phyloP scores from a whole-genome alignment of 2,797 vertebrate genomes.

The Galaxias olidus region DNA sequence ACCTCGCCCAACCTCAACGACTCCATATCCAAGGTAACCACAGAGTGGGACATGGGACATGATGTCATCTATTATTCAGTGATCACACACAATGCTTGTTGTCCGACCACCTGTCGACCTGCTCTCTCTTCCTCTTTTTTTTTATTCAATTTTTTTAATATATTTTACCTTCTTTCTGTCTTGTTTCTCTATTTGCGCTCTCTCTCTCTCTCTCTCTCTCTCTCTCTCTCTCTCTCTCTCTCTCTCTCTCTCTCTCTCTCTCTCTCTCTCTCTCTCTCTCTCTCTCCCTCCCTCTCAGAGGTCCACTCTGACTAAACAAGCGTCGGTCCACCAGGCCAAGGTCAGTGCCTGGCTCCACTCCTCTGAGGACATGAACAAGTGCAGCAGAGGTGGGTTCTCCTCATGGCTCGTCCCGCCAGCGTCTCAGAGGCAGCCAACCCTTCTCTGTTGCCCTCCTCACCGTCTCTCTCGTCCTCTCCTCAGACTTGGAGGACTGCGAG shows the following conservation, averaged over 20 bases:
- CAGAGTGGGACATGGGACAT: neutral
- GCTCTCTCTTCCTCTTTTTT: too few species aligned
- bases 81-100: too few species aligned
- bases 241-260: too few species aligned
- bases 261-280: neutral
- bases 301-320: constrained; percentile 84
- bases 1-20: constrained; percentile 68
- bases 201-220: neutral
- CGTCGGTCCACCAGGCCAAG: constrained; percentile 81
- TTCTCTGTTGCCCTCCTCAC: too few species aligned
- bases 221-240: neutral
- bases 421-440: too few species aligned
- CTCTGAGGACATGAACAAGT: constrained; percentile 92
- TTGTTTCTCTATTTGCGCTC: neutral
- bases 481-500: constrained; percentile 91
- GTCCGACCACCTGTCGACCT: too few species aligned
- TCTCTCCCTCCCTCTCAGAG: constrained; percentile 50
- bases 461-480: too few species aligned
- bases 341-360: constrained; percentile 87
- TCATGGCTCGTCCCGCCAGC: too few species aligned
- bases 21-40: constrained; percentile 78
- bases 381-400: too few species aligned
- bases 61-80: too few species aligned
- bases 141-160: too few species aligned
- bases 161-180: neutral